phyloP scores from a whole-genome alignment of 2,113 vertebrate species.

The Zosterops japonicus region DNA sequence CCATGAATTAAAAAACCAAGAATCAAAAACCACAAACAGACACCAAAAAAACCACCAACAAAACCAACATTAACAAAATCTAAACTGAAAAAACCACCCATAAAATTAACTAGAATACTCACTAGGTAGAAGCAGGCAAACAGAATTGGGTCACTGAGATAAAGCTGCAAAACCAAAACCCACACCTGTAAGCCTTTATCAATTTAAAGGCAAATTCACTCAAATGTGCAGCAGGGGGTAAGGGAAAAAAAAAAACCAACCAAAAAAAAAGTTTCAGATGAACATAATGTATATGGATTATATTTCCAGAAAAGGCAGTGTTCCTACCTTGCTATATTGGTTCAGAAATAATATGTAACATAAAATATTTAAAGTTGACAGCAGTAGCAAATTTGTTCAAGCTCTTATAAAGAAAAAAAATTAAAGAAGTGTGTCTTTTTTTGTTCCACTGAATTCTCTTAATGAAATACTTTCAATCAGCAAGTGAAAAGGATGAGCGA shows the following conservation, averaged over 20 bases:
- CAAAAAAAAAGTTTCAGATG: background rate
- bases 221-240: rapidly evolving
- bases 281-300: background rate
- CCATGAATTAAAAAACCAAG: background rate
- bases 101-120: background rate
- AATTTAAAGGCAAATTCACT: background rate
- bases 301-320: background rate
- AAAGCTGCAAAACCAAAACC: background rate
- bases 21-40: background rate
- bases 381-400: background rate
- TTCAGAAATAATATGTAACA: background rate
- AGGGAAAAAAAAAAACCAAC: rapidly evolving
- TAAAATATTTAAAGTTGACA: background rate
- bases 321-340: background rate
- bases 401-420: background rate
- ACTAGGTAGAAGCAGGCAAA: background rate
- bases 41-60: background rate
- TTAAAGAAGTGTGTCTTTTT: background rate
- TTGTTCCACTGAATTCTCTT: background rate
- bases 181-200: background rate
- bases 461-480: background rate
- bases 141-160: background rate
- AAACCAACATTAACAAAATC: background rate
- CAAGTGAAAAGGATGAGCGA: background rate
- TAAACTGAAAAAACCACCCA: background rate